Evolutionary conservation across 2,888 invertebrate genomes (phyloP).

Genomic region (Chymomyza amoena): DNA sequence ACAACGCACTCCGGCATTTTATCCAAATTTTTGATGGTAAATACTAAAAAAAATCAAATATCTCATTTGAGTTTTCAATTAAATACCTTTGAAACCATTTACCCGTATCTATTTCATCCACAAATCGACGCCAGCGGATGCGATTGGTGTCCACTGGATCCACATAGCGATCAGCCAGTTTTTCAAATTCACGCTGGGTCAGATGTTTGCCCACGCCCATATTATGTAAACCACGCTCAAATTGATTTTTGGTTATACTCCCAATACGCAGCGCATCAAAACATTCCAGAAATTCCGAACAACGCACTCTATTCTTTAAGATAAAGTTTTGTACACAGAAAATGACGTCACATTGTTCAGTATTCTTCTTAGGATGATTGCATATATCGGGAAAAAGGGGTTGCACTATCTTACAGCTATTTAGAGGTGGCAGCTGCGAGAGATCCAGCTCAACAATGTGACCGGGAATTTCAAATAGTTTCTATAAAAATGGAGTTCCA

Average conservation of each 20-base stretch:
- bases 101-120: constrained; percentile 89
- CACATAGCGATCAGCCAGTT: constrained; percentile 84
- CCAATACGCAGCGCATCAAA: constrained; percentile 86
- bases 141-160: constrained; percentile 85
- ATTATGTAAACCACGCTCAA: constrained; percentile 84
- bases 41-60: constrained; percentile 79
- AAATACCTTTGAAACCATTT: background rate
- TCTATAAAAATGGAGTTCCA: constrained; percentile 65
- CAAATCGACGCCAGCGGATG: constrained; percentile 88
- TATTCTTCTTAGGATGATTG: constrained; percentile 57
- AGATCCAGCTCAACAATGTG: constrained; percentile 84
- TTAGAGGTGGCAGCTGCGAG: constrained; percentile 81
- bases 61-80: background rate
- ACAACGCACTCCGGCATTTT: constrained; percentile 83
- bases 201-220: constrained; percentile 84
- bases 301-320: constrained; percentile 82
- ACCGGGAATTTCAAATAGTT: constrained; percentile 82
- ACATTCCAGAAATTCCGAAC: constrained; percentile 85
- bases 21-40: constrained; percentile 84
- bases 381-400: constrained; percentile 64
- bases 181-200: constrained; percentile 82
- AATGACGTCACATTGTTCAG: constrained; percentile 67
- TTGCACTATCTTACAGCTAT: constrained; percentile 54
- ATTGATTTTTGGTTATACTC: constrained; percentile 84
- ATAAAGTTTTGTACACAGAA: constrained; percentile 83